Evolutionary conservation across 37 sponge, comb jelly and placozoan species (phyloP).

Genomic region (Spongilla lacustris): DNA sequence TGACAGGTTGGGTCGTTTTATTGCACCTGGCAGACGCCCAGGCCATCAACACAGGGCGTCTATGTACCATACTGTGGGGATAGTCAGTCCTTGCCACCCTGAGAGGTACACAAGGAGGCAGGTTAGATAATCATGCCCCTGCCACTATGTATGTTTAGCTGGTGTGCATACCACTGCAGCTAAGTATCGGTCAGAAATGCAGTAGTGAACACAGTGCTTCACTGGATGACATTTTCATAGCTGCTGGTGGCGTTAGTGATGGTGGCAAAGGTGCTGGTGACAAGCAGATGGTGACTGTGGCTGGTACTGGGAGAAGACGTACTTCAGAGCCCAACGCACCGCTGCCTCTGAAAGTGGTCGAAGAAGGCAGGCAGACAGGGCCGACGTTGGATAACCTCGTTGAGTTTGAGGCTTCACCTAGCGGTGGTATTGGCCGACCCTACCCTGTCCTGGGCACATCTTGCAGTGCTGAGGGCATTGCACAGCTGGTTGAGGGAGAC

Average conservation of each 20-base stretch:
- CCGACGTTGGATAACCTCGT: no score
- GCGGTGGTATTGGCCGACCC: no score
- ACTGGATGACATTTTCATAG: constrained; percentile 42
- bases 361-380: no score
- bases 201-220: constrained; percentile 5
- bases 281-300: not conserved
- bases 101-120: constrained; percentile 58
- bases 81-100: constrained; percentile 55
- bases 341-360: no score
- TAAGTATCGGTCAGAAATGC: constrained; percentile 45
- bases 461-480: constrained; percentile 49
- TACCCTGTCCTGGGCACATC: not conserved
- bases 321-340: no score
- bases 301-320: no score
- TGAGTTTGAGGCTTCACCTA: no score
- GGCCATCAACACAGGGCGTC: not conserved
- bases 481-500: constrained; percentile 17
- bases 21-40: not conserved
- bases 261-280: not conserved
- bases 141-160: not conserved
- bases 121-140: not conserved
- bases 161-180: constrained; percentile 14
- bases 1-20: constrained; percentile 5
- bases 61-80: not conserved
- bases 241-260: not conserved